A percentile compares a stretch with the other conserved stretches of the same genome.
phyloP scores from a whole-genome alignment of 2,888 invertebrate genomes.

The Caenorhabditis sp. region DNA sequence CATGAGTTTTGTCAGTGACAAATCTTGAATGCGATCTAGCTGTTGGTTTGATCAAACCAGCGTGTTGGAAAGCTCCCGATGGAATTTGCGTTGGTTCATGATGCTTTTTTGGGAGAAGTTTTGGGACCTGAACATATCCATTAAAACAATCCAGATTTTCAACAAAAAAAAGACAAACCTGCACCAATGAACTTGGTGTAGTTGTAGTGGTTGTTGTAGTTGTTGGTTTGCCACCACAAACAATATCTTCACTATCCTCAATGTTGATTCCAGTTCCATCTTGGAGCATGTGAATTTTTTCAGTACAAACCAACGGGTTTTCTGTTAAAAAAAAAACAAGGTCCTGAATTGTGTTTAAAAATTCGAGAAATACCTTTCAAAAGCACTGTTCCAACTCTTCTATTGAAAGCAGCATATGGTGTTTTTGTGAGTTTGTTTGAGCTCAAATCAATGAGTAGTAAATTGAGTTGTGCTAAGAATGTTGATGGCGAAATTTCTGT shows the following conservation, averaged over 20 bases:
- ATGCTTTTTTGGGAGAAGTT: constrained; percentile 15
- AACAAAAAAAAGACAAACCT: neutral
- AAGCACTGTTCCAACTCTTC: constrained; percentile 68
- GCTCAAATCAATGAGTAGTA: constrained; percentile 69
- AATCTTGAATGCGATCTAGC: constrained; percentile 1
- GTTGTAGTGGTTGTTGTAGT: constrained; percentile 28
- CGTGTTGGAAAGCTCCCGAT: constrained; percentile 32
- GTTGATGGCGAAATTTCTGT: constrained; percentile 62
- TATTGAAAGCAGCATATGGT: constrained; percentile 70
- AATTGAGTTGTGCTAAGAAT: constrained; percentile 68
- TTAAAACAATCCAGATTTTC: too few species aligned
- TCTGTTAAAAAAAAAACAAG: constrained; percentile 45
- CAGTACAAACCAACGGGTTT: constrained; percentile 70
- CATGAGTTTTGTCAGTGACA: neutral
- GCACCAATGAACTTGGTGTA: neutral
- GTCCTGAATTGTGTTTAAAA: too few species aligned
- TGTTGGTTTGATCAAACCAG: constrained; percentile 4
- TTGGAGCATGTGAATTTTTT: constrained; percentile 70
- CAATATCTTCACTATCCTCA: constrained; percentile 59
- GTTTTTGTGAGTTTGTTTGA: constrained; percentile 63
- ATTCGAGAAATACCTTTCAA: constrained; percentile 70
- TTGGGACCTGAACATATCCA: constrained; percentile 5
- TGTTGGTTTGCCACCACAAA: constrained; percentile 60
- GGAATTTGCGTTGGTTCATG: constrained; percentile 9
- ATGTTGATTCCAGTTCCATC: constrained; percentile 68